Evolutionary conservation across 2,113 vertebrate species (phyloP).

Genomic region (Bufo gargarizans): DNA sequence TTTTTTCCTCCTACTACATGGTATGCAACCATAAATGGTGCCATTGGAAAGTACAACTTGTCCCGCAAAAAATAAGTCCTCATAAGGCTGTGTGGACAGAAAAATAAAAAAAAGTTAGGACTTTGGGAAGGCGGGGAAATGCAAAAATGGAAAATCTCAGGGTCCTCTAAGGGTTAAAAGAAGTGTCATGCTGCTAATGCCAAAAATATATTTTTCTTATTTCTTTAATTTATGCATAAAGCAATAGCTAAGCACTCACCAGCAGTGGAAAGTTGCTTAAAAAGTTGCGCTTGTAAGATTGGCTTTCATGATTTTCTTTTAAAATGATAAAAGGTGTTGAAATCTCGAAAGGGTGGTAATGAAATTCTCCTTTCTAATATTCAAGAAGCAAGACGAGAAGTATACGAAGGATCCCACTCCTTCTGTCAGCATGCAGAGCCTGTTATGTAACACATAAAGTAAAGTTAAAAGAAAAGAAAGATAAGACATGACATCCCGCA

Average conservation of each 20-base stretch:
- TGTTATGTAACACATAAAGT: constrained; percentile 48
- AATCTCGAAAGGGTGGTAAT: constrained; percentile 45
- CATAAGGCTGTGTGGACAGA: no score
- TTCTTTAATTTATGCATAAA: not conserved
- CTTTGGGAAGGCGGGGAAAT: no score
- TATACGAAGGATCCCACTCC: constrained; percentile 15
- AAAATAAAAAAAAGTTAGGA: no score
- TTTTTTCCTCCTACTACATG: no score
- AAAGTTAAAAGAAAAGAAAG: constrained; percentile 54
- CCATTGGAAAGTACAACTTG: no score
- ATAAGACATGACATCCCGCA: constrained; percentile 50
- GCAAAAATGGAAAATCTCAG: no score
- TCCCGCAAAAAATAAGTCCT: no score
- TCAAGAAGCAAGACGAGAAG: constrained; percentile 37
- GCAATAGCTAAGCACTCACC: not conserved
- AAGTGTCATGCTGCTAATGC: not conserved
- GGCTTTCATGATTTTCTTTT: constrained; percentile 44
- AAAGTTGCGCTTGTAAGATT: constrained; percentile 28
- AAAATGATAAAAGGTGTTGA: constrained; percentile 48
- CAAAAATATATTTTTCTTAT: not conserved
- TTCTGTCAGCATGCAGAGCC: constrained; percentile 44
- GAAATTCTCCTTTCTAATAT: constrained; percentile 36
- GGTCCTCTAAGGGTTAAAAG: not conserved
- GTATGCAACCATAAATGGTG: no score
- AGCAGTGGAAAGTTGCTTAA: constrained; percentile 9